phyloP scores from a whole-genome alignment of 1,140 invertebrate genomes.

The Drosophila oshimai region DNA sequence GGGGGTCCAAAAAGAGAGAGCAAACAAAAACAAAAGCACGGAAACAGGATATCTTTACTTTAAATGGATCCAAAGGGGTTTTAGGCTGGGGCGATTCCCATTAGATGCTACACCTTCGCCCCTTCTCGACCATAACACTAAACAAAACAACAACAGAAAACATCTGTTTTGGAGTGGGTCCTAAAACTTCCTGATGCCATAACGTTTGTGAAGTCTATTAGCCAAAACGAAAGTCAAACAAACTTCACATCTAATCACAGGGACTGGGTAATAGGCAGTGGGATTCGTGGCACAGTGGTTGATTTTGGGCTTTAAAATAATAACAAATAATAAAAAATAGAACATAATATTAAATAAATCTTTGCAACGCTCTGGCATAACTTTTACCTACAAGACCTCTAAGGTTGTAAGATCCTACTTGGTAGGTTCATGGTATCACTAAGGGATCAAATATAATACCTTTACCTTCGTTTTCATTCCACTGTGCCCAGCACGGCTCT shows the following conservation, averaged over 20 bases:
- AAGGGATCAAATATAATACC: too few species aligned
- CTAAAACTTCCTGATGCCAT: constrained; percentile 41
- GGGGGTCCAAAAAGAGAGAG: not conserved
- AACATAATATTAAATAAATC: too few species aligned
- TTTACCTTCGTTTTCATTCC: not conserved
- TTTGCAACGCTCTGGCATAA: too few species aligned
- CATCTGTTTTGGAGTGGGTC: not conserved
- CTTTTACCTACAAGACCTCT: too few species aligned
- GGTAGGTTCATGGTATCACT: too few species aligned
- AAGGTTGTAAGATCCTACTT: too few species aligned
- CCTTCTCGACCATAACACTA: constrained; percentile 14
- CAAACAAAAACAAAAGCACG: constrained; percentile 3
- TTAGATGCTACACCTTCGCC: constrained; percentile 12
- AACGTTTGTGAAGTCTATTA: constrained; percentile 77
- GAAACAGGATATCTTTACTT: constrained; percentile 53
- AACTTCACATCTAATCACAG: constrained; percentile 45
- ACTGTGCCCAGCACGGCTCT: not conserved
- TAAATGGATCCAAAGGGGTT: not conserved
- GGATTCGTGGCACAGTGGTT: not conserved
- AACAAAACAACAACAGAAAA: constrained; percentile 6
- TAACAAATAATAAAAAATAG: too few species aligned
- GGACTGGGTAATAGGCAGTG: constrained; percentile 8
- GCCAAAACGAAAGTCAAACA: constrained; percentile 56
- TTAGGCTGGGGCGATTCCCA: not conserved
- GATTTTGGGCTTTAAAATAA: too few species aligned